Base-by-base conservation (phyloP, 23 tunicate species). In the Trididemnum miniatum region DNA sequence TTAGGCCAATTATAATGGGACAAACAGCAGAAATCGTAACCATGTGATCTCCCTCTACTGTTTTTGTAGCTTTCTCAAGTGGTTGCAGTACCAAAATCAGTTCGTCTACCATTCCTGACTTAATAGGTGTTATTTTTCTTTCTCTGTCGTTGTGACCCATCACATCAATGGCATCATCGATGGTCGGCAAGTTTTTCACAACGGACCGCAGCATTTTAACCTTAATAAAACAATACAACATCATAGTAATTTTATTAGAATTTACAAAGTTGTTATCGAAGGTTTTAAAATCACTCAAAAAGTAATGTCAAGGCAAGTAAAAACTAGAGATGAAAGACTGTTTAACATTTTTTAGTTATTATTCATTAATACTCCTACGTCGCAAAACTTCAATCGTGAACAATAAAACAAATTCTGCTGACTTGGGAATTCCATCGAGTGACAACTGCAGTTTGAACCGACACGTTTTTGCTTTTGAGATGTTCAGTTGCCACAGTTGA, bases 1-100 rank as follows among this genome's bases (percentile, higher is more conserved):
- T 62, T 4, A 62, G 67, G 15, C 26, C 67, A 3, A n/a, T 62
- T 62, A 62, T 62, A 24, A 62, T 62, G 29, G 67, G 67, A 62
- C 67, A 62, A 62, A 22, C 29, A 24, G 67, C 67, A 62, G 67
- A 62, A 62, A 62, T 62, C 26, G 67, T 62, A 62, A 62, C 67
- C 67, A 62, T 62, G n/a, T 62, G 15, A 22, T 62, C 67, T 24
- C 67, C 67, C 67, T 62, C 67, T 62, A 62, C 67, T 62, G 67
- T 62, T 62, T 62, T 22, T 62, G 67, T 62, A 20, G 67, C 67
- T 62, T 62, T 26, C 26, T 62, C 67, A 62, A 62, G n/a, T 20
- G 67, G 67, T 24, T 62, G 26, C 29, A 62, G 67, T 24, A 62
- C n/a, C 67, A n/a, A 62, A 62, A 62, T 24, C 67, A 62, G 67